phyloP scores from a whole-genome alignment of 2,888 invertebrate species.

The Coleophora flavipennella region DNA sequence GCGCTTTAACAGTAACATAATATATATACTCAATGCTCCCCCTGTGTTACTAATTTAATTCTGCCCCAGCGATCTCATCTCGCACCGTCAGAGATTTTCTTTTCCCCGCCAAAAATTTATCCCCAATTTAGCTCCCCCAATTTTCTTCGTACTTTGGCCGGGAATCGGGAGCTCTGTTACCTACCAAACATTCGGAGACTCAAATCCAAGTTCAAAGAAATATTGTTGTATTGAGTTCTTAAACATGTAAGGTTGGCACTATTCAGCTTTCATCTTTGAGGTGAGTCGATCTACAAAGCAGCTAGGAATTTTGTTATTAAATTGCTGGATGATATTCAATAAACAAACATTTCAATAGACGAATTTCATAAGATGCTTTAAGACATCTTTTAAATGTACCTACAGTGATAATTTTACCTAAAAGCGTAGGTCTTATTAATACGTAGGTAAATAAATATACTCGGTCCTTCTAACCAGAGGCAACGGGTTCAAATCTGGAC shows the following conservation, averaged over 20 bases:
- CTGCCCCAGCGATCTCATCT: conserved; percentile 21
- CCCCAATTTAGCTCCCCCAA: conserved; percentile 18
- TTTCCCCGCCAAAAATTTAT: conserved; percentile 12
- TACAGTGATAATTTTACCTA: too few relatives aligned
- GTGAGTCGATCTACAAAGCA: too few relatives aligned
- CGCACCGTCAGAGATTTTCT: conserved; percentile 22
- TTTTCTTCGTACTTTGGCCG: conserved; percentile 14
- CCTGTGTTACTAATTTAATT: conserved; percentile 26
- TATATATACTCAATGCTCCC: conserved; percentile 13
- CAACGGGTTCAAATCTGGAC: too few relatives aligned
- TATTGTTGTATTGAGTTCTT: conserved; percentile 8
- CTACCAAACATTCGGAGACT: conserved; percentile 6
- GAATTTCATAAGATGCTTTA: too few relatives aligned
- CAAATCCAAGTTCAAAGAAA: conserved; percentile 3
- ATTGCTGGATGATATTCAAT: too few relatives aligned
- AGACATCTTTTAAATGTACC: too few relatives aligned
- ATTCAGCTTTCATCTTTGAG: too few relatives aligned
- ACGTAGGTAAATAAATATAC: too few relatives aligned
- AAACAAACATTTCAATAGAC: too few relatives aligned
- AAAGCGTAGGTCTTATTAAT: too few relatives aligned
- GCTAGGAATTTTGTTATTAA: too few relatives aligned
- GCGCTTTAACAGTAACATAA: conserved; percentile 15
- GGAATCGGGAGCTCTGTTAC: conserved; percentile 6
- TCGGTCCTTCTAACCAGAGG: too few relatives aligned
- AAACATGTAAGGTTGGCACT: conserved; percentile 3